Evolutionary conservation across 2,888 invertebrate genomes (phyloP), one percentile per base, ranked within the genome.

Genomic region (Ophioninae sp.): DNA sequence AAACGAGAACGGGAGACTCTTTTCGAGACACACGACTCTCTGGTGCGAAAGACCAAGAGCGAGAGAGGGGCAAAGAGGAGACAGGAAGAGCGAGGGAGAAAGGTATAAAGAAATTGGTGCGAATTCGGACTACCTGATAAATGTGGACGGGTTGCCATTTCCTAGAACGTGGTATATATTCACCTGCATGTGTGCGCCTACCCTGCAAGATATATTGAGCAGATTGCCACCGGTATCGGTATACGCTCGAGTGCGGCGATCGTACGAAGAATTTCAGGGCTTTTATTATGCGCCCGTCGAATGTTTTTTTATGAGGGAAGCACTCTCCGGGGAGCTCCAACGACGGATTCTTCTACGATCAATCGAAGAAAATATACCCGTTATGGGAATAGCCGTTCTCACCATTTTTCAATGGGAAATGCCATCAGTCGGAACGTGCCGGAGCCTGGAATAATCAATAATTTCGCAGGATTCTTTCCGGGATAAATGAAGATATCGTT

Each of bases 1-100:
- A 84, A 84, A 81, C 75, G 75, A 81, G 56, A 79, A 57, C 56
- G n/a, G 70, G 64, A 73, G 74, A 74, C 67, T 77, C 41, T 69
- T 50, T 20, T 50, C 78, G 78, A 64, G 77, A 77, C 69, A 56
- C 37, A 61, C 17, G 59, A 68, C 64, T 69, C 39, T 64, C 23
- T 79, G 65, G 75, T 75, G 73, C 70, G 64, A 67, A 67, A 77
- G 39, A 77, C 7, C 10, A 37, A 74, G 30, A 62, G 56, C 41
- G 61, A 81, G 50, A 44, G 8, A 61, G 50, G 39, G 62, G 30
- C 5, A 37, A 2, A 20, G n/a, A 39, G 23, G 7, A 59, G 59
- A 61, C 39, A 39, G 64, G 78, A 59, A 10, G 56, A 68, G 56
- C 5, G 59, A 44, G 56, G 17, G 59, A 67, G 20, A 50, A 56